A percentile compares a stretch with the other conserved stretches of the same genome.
phyloP scores from a whole-genome alignment of 2,113 vertebrate genomes.

The Oncorhynchus tshawytscha region DNA sequence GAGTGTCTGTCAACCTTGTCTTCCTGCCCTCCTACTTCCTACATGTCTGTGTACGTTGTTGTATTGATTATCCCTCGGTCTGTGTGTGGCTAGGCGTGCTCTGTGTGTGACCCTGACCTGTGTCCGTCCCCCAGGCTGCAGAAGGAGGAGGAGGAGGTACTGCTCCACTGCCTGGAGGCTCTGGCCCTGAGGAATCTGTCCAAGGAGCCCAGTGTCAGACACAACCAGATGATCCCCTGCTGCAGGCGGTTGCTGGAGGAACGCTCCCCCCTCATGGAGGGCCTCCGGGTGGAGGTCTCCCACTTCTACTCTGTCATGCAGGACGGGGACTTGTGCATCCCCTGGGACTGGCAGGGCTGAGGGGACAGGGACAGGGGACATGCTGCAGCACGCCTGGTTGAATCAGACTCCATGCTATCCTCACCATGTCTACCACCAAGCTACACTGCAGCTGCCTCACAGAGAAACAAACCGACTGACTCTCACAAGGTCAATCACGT shows the following conservation, averaged over 20 bases:
- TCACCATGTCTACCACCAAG: background rate
- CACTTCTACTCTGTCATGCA: slow-evolving; percentile 94
- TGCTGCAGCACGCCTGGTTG: too few species aligned
- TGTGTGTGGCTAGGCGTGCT: background rate
- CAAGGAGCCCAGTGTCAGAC: slow-evolving; percentile 89
- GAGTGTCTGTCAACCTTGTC: slow-evolving; percentile 60
- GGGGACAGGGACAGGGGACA: background rate
- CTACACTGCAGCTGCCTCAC: background rate
- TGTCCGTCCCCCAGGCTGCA: slow-evolving; percentile 77
- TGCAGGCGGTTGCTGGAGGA: slow-evolving; percentile 82
- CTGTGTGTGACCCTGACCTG: background rate
- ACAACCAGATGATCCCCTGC: slow-evolving; percentile 85
- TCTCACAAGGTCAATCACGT: slow-evolving; percentile 14
- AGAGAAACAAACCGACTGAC: background rate
- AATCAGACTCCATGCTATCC: background rate
- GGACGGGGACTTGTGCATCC: slow-evolving; percentile 93
- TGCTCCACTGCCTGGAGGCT: slow-evolving; percentile 69
- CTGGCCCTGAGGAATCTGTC: slow-evolving; percentile 82
- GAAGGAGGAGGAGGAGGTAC: slow-evolving; percentile 75
- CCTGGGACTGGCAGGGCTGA: slow-evolving; percentile 94
- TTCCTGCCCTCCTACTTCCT: background rate
- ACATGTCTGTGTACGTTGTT: background rate
- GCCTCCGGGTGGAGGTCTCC: slow-evolving; percentile 85
- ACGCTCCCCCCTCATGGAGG: slow-evolving; percentile 72
- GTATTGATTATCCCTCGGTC: too few species aligned